Conservation (phyloP, 2,888 invertebrate genomes). For the Alviniconcha strummeri region DNA sequence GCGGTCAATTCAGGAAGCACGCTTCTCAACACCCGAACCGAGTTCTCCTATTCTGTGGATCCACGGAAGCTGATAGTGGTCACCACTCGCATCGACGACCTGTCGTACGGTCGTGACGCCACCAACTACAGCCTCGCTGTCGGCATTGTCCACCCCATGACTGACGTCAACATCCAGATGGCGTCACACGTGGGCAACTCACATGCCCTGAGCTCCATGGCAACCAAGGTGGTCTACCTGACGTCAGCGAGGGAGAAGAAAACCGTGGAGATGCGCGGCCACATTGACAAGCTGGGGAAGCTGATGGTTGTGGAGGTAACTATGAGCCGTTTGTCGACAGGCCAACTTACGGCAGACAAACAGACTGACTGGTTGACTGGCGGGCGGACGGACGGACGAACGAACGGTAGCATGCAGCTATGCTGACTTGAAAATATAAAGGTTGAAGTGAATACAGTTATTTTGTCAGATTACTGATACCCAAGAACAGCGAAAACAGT, state of each 20-base stretch:
- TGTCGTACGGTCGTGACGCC: slow-evolving; percentile 26
- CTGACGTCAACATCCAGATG: slow-evolving; percentile 55
- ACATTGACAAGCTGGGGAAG: slow-evolving; percentile 47
- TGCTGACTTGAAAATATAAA: not conserved
- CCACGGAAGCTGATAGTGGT: slow-evolving; percentile 52
- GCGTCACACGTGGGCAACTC: slow-evolving; percentile 47
- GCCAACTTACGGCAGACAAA: not conserved
- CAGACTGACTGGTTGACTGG: not conserved
- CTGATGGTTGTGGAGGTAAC: slow-evolving; percentile 49
- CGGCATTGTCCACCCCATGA: slow-evolving; percentile 57
- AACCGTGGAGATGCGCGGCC: slow-evolving; percentile 50
- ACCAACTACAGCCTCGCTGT: slow-evolving; percentile 44
- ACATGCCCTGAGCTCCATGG: slow-evolving; percentile 44
- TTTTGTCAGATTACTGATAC: not conserved
- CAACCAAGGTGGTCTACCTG: slow-evolving; percentile 51
- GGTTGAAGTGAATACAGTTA: too few relatives aligned
- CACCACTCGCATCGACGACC: slow-evolving; percentile 44
- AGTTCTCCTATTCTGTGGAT: slow-evolving; percentile 57
- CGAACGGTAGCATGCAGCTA: not conserved
- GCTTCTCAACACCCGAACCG: slow-evolving; percentile 51
- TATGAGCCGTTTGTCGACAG: not conserved
- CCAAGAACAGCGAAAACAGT: too few relatives aligned
- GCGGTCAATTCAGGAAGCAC: slow-evolving; percentile 41
- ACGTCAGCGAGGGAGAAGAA: slow-evolving; percentile 47
- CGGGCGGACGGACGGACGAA: not conserved